Evolutionary conservation across 1,140 invertebrate genomes (phyloP).

Genomic region (Lordiphosa stackelbergi): DNA sequence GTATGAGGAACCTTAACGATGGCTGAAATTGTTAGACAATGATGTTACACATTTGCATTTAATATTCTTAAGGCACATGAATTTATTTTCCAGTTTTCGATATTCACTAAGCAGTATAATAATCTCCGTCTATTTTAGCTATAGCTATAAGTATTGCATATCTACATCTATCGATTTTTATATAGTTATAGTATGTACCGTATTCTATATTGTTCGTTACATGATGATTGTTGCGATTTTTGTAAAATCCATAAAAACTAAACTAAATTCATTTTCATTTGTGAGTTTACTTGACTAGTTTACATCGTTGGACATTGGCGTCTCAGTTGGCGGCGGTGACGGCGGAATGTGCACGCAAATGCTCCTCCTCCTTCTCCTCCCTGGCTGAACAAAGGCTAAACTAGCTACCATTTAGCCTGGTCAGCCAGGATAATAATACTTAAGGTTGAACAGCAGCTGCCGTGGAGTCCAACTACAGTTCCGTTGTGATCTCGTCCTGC

Average conservation of each 20-base stretch:
- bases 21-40: slow-evolving; percentile 31
- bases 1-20: slow-evolving; percentile 56
- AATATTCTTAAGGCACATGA: slow-evolving; percentile 50
- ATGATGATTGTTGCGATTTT: slow-evolving; percentile 65
- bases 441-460: slow-evolving; percentile 46
- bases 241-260: slow-evolving; percentile 71
- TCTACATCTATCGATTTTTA: slow-evolving; percentile 38
- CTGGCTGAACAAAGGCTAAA: slow-evolving; percentile 41
- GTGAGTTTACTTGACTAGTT: slow-evolving; percentile 73
- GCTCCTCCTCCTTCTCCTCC: slow-evolving; percentile 24
- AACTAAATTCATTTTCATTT: slow-evolving; percentile 60
- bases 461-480: slow-evolving; percentile 78
- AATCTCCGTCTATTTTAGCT: slow-evolving; percentile 67
- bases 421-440: slow-evolving; percentile 57
- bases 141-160: slow-evolving; percentile 53
- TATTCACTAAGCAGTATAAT: slow-evolving; percentile 61
- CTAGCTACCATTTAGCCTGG: slow-evolving; percentile 33
- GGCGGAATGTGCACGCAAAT: slow-evolving; percentile 59
- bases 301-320: slow-evolving; percentile 50
- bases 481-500: slow-evolving; percentile 86
- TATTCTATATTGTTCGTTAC: slow-evolving; percentile 66
- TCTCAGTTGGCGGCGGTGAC: slow-evolving; percentile 33
- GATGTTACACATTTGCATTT: slow-evolving; percentile 25
- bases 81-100: slow-evolving; percentile 57
- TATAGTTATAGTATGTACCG: slow-evolving; percentile 38